These are phyloP conservation scores for Elmis aenea DNA, from an alignment of 2,888 invertebrate species.

Conservation along the genomic window DNA sequence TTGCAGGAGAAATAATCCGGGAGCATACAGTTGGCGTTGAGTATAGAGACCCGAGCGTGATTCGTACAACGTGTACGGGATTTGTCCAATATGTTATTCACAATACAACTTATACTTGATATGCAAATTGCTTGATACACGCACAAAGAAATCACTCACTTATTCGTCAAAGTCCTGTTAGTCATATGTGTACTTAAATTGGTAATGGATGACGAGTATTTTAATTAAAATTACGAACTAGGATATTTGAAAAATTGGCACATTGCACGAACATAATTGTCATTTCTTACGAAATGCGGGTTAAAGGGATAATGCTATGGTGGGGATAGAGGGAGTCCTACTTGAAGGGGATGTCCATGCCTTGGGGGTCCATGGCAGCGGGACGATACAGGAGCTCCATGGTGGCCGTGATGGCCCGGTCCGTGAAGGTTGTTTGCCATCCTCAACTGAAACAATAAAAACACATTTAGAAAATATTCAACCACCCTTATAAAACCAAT, in stretches of 20 bases:
- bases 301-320: conserved; percentile 21
- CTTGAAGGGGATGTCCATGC: conserved; percentile 37
- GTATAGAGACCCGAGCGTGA: conserved; percentile 15
- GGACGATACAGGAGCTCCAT: conserved; percentile 38
- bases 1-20: conserved; percentile 10
- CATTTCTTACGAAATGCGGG: conserved; percentile 2
- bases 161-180: too few relatives aligned
- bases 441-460: conserved; percentile 55
- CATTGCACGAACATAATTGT: conserved; percentile 25
- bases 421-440: conserved; percentile 54
- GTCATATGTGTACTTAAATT: too few relatives aligned
- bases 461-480: conserved; percentile 4
- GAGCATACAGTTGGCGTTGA: conserved; percentile 22
- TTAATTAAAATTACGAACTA: too few relatives aligned
- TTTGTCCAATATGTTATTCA: too few relatives aligned
- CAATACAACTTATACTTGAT: too few relatives aligned
- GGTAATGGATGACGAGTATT: too few relatives aligned
- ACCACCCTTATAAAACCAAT: too few relatives aligned
- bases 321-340: conserved; percentile 35
- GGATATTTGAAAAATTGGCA: too few relatives aligned
- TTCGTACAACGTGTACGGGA: conserved; percentile 3
- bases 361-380: conserved; percentile 45
- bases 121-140: too few relatives aligned
- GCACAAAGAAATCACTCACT: too few relatives aligned
- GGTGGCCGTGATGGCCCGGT: conserved; percentile 36